Evolutionary conservation across 2,888 invertebrate genomes (phyloP), one percentile per base, ranked within the genome.

Genomic region (Spialia ferax): DNA sequence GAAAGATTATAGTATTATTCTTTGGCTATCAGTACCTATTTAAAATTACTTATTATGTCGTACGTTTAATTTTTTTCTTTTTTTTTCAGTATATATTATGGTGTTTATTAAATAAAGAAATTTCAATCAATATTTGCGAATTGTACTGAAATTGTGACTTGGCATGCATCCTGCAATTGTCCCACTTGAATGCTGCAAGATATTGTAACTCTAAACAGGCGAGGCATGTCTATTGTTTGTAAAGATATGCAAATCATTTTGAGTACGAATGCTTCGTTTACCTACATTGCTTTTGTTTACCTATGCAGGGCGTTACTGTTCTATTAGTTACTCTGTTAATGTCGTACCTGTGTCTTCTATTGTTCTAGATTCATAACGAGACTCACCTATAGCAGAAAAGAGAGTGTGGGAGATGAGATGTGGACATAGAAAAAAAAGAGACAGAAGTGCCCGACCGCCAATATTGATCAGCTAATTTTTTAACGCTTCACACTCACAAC

Each of bases 91-190:
- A n/a, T n/a, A n/a, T n/a, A n/a, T n/a, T n/a, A n/a, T n/a, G n/a
- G n/a, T n/a, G n/a, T n/a, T n/a, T n/a, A n/a, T n/a, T n/a, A n/a
- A n/a, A n/a, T n/a, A n/a, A n/a, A n/a, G n/a, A n/a, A n/a, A n/a
- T n/a, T n/a, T n/a, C n/a, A 26, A 26, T 26, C 26, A 26, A 26
- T 26, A 26, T 26, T 5, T 26, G 3, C 26, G 26, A n/a, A 38
- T 22, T 50, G 50, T 10, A 1, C 5, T 52, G n/a, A 23, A 13
- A 52, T 13, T 13, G 10, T 26, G 1, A 18, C 10, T 6, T 32
- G 7, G 15, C 5, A 15, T 32, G 26, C 38, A 65, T 60, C 65
- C 59, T 59, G 59, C 52, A 26, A 65, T 59, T 66, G 66, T 59
- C 42, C n/a, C 52, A 35, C 4, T 50, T 22, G 32, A 50, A 64